A percentile compares a stretch with the other conserved stretches of the same genome.
These are phyloP conservation scores for Julus scandinavius DNA, from an alignment of 2,888 invertebrate species.

Conservation along the genomic window DNA sequence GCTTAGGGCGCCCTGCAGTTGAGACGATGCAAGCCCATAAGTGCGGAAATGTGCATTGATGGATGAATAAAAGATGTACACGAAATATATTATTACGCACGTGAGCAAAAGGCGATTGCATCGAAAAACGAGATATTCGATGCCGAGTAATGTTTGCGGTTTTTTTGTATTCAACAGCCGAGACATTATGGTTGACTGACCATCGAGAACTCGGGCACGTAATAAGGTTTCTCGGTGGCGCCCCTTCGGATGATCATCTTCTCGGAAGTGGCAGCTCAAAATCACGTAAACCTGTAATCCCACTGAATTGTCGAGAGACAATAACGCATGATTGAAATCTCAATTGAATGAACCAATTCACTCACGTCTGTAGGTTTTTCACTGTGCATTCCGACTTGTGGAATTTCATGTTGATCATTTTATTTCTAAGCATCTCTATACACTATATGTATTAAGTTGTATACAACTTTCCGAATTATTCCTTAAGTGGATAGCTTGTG, in stretches of 20 bases:
- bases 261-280: slow-evolving; percentile 8
- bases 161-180: not conserved
- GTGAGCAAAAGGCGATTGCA: slow-evolving; percentile 4
- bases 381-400: not conserved
- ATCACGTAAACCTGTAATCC: slow-evolving; percentile 42
- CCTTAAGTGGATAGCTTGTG: not conserved
- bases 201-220: not conserved
- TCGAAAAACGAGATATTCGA: slow-evolving; percentile 9
- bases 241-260: not conserved
- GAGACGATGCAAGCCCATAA: not conserved
- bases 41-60: not conserved
- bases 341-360: slow-evolving; percentile 10
- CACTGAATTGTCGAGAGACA: slow-evolving; percentile 16
- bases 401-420: not conserved
- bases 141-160: not conserved
- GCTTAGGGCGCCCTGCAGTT: not conserved
- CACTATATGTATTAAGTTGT: not conserved
- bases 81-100: not conserved
- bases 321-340: slow-evolving; percentile 42
- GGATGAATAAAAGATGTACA: not conserved
- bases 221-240: slow-evolving; percentile 22
- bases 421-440: not conserved
- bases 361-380: not conserved
- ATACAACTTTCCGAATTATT: not conserved
- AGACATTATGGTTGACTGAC: not conserved